These are phyloP conservation scores for Clivina fossor DNA, from an alignment of 2,888 invertebrate genomes.

Conservation along the genomic window DNA sequence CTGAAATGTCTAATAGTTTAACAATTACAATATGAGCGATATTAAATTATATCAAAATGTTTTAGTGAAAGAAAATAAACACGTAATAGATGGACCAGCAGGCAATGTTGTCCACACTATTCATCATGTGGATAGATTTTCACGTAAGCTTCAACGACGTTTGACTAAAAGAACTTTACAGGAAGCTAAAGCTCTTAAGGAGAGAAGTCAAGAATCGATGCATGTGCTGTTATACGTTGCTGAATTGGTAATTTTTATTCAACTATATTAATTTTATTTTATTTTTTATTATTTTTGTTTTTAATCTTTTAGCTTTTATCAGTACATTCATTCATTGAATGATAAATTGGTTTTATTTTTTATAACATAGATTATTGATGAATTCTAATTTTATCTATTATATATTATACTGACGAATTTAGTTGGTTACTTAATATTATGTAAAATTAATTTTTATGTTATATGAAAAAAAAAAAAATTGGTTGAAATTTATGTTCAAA, in stretches of 20 bases:
- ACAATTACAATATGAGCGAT: not conserved
- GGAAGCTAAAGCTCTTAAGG: slow-evolving; percentile 78
- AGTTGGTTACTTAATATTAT: too few species aligned
- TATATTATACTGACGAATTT: too few species aligned
- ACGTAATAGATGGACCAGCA: slow-evolving; percentile 45
- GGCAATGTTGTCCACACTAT: slow-evolving; percentile 73
- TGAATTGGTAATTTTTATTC: slow-evolving; percentile 66
- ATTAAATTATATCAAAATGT: not conserved
- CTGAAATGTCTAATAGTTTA: too few species aligned
- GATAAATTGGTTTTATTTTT: too few species aligned
- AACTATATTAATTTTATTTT: too few species aligned
- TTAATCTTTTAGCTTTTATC: too few species aligned
- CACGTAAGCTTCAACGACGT: slow-evolving; percentile 74
- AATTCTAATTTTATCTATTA: too few species aligned
- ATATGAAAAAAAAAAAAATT: not conserved
- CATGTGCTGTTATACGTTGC: slow-evolving; percentile 76
- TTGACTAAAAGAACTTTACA: slow-evolving; percentile 76
- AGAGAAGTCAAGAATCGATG: slow-evolving; percentile 74
- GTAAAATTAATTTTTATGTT: too few species aligned
- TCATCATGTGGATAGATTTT: slow-evolving; percentile 75
- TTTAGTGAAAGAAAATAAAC: not conserved
- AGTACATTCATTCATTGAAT: too few species aligned
- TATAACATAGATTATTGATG: too few species aligned
- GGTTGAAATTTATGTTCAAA: not conserved
- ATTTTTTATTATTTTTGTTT: too few species aligned